Evolutionary conservation across 2,888 invertebrate genomes (phyloP), one percentile per base, ranked within the genome.

Genomic region (Diarsia dahlii): DNA sequence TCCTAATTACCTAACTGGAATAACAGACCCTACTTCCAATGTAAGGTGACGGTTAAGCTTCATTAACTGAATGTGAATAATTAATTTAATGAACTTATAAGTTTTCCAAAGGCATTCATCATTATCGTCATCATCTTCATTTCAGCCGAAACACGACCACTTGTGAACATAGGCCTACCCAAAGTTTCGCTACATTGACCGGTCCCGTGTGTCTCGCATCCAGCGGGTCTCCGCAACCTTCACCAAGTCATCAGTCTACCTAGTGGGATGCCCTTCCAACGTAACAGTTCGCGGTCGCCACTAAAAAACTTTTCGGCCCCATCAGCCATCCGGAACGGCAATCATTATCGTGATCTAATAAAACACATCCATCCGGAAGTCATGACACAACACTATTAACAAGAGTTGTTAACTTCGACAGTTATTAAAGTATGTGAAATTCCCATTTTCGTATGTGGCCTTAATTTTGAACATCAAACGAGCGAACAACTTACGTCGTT

Each of bases 401-500:
- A 81, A 78, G 75, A 81, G 78, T 71, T 77, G 81, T 86, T 88
- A 84, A 78, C 80, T 73, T 75, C 62, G 54, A 82, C 75, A 74
- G 78, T 81, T 89, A 82, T 84, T 80, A 90, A 91, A 91, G 90
- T 90, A 91, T 91, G 89, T 91, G 89, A 89, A 90, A 92, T 91
- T 88, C 85, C 80, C 89, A 90, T 91, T 89, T 90, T 91, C 89
- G 83, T 89, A 89, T 89, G 89, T 89, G 88, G 87, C 91, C 90
- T 90, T 91, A 92, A 89, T 89, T 93, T 93, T 90, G 85, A 89
- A 89, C 91, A 90, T 90, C 90, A 92, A 90, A 91, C 91, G 89
- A 90, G 90, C 89, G 88, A 82, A 81, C 90, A 94, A 94, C 91
- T 94, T 92, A 87, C 84, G 87, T 92, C 91, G 90, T 93, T 94